Percentiles rank a stretch among this genome's conserved stretches.
These are phyloP conservation scores for Beris chalybata DNA, from an alignment of 2,888 invertebrate species.

Conservation along the genomic window DNA sequence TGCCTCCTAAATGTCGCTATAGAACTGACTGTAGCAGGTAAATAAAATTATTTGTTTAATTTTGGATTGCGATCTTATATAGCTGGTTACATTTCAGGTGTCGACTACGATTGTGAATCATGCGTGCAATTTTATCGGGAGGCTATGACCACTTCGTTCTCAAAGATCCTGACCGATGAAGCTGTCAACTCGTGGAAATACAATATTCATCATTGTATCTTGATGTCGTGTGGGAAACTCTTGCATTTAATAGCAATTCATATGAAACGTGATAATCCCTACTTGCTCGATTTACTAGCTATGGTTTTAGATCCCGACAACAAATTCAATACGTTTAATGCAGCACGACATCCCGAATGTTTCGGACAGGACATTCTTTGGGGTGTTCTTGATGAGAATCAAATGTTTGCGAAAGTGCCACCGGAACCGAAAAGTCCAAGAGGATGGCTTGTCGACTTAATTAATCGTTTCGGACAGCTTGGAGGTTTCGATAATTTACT, in stretches of 20 bases:
- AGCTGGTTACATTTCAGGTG: constrained; percentile 60
- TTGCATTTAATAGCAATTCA: constrained; percentile 92
- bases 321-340: constrained; percentile 70
- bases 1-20: constrained; percentile 87
- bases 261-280: constrained; percentile 86
- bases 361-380: constrained; percentile 52
- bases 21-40: constrained; percentile 81
- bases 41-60: constrained; percentile 36
- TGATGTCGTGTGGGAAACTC: constrained; percentile 89
- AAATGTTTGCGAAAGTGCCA: constrained; percentile 63
- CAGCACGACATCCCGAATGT: constrained; percentile 52
- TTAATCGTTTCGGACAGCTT: constrained; percentile 89
- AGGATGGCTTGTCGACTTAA: constrained; percentile 95
- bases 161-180: constrained; percentile 95
- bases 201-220: constrained; percentile 94
- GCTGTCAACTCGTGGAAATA: constrained; percentile 97
- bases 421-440: constrained; percentile 82
- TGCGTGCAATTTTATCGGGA: constrained; percentile 95
- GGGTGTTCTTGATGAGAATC: constrained; percentile 70
- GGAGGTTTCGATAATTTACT: constrained; percentile 86
- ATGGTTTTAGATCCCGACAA: constrained; percentile 94
- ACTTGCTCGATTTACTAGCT: constrained; percentile 86
- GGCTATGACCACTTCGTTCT: constrained; percentile 90
- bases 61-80: background rate
- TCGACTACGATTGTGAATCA: constrained; percentile 84